Evolutionary conservation across 92 coral and sea anemone genomes (phyloP), one percentile per base, ranked within the genome.

Genomic region (Metridium senile): DNA sequence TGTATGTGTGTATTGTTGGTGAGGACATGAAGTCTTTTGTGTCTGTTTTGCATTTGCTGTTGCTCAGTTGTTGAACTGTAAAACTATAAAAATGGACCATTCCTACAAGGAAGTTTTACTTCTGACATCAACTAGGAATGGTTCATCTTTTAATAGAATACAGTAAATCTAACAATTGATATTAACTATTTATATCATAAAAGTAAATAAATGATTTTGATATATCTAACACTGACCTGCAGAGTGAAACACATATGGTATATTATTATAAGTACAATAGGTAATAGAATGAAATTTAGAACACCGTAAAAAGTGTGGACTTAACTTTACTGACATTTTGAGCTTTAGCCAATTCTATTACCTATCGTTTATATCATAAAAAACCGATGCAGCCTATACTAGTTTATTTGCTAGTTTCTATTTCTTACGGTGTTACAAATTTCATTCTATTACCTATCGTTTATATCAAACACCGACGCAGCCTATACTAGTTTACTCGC

Each of bases 21-120:
- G 69, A 63, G 69, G 27, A 63, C 69, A 63, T 63, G 43, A 63
- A 63, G 22, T 63, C 16, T 63, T 30, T 63, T 63, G 45, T 63
- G 69, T 35, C 69, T 63, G 31, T 29, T 63, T 63, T 31, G 25
- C 29, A 30, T 28, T 31, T 59, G 1, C 39, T 63, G 43, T 63
- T 28, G 45, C 69, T 63, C 39, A 23, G 69, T 31, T 63, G 35
- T n/a, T 63, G 29, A 63, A 28, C 69, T 63, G 69, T 63, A 31
- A 31, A 63, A 31, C 69, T 63, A 28, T 63, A 63, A 29, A 63
- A 30, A 27, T 16, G n/a, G 27, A 63, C 31, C n/a, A 11, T 2
- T 31, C n/a, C 21, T 63, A 6, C 45, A 63, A 28, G 69, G 69
- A 28, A 63, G 69, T 63, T 63, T 13, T 63, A n/a, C 69, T 63